A percentile compares a stretch with the other conserved stretches of the same genome.
Conservation (phyloP, 2,113 vertebrate genomes). For the Pongo pygmaeus region DNA sequence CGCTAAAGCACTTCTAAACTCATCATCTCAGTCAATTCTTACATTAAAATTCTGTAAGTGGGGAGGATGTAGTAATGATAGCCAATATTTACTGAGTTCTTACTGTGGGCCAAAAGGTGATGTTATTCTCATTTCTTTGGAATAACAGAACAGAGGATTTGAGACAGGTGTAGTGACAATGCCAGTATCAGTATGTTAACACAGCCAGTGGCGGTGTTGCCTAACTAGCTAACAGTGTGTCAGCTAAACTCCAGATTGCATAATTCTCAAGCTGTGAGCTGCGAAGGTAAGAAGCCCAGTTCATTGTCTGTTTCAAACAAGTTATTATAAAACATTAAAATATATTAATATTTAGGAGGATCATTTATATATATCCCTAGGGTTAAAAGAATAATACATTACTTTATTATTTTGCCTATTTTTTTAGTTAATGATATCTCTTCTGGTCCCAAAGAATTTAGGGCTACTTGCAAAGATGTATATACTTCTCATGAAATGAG, state of each 20-base stretch:
- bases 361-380: background rate
- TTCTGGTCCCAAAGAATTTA: slow-evolving; percentile 21
- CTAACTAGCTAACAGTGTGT: background rate
- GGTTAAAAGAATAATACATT: slow-evolving; percentile 2
- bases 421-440: background rate
- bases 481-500: background rate
- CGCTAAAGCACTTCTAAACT: slow-evolving; percentile 43
- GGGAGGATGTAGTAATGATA: background rate
- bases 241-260: slow-evolving; percentile 10
- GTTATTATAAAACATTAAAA: background rate
- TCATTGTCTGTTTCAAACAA: slow-evolving; percentile 35
- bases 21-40: background rate
- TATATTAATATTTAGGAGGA: background rate
- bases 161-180: background rate
- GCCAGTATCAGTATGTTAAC: background rate
- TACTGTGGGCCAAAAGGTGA: background rate
- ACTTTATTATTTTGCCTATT: background rate
- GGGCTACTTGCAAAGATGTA: slow-evolving; percentile 9
- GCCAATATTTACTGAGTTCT: slow-evolving; percentile 41
- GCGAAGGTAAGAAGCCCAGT: background rate
- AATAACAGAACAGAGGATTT: slow-evolving; percentile 30
- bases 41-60: background rate
- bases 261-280: slow-evolving; percentile 3
- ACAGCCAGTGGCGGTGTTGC: background rate
- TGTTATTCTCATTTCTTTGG: slow-evolving; percentile 26